Percentiles rank a stretch among this genome's conserved stretches.
These are phyloP conservation scores for Drosophila serrata DNA, from an alignment of 1,140 invertebrate genomes.

Conservation along the genomic window DNA sequence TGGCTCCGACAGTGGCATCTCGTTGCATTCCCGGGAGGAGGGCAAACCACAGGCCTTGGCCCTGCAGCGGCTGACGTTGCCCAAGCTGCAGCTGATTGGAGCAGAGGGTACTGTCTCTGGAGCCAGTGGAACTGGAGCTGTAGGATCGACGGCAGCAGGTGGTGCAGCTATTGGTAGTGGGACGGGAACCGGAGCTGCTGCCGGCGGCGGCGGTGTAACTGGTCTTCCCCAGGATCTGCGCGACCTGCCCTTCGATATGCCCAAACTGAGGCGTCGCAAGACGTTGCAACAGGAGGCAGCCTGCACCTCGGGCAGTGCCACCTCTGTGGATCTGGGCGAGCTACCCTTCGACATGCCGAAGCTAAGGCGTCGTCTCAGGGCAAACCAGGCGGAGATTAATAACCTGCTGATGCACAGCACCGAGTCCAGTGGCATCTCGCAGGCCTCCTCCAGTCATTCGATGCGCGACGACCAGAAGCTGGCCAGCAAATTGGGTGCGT, in stretches of 20 bases:
- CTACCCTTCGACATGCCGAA: constrained; percentile 96
- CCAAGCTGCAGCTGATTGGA: constrained; percentile 86
- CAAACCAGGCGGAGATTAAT: constrained; percentile 80
- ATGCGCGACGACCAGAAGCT: constrained; percentile 89
- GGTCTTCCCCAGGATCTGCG: constrained; percentile 90
- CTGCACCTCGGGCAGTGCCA: constrained; percentile 90
- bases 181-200: constrained; percentile 28
- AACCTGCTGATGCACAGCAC: constrained; percentile 86
- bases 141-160: constrained; percentile 31
- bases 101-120: constrained; percentile 70
- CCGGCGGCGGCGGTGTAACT: constrained; percentile 86
- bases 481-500: constrained; percentile 74
- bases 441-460: constrained; percentile 92
- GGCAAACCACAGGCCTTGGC: constrained; percentile 88
- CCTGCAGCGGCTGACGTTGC: constrained; percentile 86
- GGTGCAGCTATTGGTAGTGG: constrained; percentile 8
- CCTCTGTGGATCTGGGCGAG: constrained; percentile 91
- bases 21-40: constrained; percentile 92
- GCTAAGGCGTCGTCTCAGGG: constrained; percentile 88
- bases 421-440: constrained; percentile 89
- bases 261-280: constrained; percentile 92
- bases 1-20: constrained; percentile 94
- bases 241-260: constrained; percentile 95
- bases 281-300: constrained; percentile 85
- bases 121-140: constrained; percentile 71